Evolutionary conservation across 2,888 invertebrate genomes (phyloP).

Genomic region (Oscheius sp.): DNA sequence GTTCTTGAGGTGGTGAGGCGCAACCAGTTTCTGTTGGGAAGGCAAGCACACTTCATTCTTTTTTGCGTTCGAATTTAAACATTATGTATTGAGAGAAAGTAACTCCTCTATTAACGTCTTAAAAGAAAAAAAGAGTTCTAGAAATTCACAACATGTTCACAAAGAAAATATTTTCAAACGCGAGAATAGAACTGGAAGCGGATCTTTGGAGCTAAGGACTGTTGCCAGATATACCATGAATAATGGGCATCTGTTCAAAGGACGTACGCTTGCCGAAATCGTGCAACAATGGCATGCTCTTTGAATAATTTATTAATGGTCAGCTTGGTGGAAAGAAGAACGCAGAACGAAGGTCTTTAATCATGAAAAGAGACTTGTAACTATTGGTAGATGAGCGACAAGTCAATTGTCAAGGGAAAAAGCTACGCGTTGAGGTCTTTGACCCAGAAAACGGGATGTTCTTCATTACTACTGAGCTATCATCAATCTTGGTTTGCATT

Average conservation of each 20-base stretch:
- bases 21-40: conserved; percentile 23
- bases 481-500: background rate
- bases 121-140: conserved; percentile 1
- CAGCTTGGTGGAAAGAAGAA: conserved; percentile 22
- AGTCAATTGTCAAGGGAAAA: background rate
- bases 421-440: background rate
- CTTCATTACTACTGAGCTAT: background rate
- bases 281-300: conserved; percentile 8
- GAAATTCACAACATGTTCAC: background rate
- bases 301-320: conserved; percentile 21
- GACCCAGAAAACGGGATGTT: conserved; percentile 3
- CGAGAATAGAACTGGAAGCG: background rate
- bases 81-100: background rate
- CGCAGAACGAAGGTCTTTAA: too few relatives aligned
- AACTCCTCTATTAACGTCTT: background rate
- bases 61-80: conserved; percentile 9
- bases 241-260: conserved; percentile 4
- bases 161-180: background rate
- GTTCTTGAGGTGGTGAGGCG: conserved; percentile 25
- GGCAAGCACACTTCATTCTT: conserved; percentile 12
- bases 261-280: conserved; percentile 22
- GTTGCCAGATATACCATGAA: conserved; percentile 8
- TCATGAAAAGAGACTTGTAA: background rate
- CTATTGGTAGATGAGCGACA: background rate
- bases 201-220: background rate